Evolutionary conservation across 2,888 invertebrate genomes (phyloP), one percentile per base, ranked within the genome.

Genomic region (Amphipyra berbera): DNA sequence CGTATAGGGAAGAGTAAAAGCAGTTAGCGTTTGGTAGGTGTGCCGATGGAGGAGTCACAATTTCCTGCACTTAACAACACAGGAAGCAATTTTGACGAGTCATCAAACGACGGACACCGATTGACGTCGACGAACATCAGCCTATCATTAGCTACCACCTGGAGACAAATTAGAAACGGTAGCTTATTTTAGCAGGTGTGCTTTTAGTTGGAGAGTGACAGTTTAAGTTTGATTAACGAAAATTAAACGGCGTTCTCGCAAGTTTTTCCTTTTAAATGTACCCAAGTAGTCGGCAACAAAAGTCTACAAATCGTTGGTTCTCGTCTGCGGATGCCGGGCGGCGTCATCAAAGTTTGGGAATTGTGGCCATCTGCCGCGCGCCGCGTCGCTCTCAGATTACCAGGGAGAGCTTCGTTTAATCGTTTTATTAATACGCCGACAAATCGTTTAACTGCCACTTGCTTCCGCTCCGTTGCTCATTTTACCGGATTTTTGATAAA

Each of bases 381-480:
- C 87, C 87, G 87, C 91, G 88, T 86, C 90, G 90, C 90, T 92
- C 91, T 78, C 94, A 90, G 94, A 95, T 95, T 94, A 94, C 93
- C 91, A 88, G 85, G 84, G 89, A 87, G 90, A 92, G 93, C 90
- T 93, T 93, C 90, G 89, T 93, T 94, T 94, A 95, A 95, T 95
- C 94, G 94, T 94, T 94, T 94, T 94, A 94, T 94, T 94, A 94
- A 94, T 94, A 94, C 94, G 91, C 92, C 93, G 91, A 88, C 92
- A 93, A 93, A 94, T 94, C 93, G 92, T 90, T 93, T 94, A 88
- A 91, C 88, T 89, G 90, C 87, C 86, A 86, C 87, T 88, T 85
- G 86, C 84, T 87, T 88, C 82, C 66, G 65, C 82, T 83, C 80
- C 85, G 83, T 78, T 76, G 78, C 80, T 82, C 77, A 80, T 82